These are phyloP conservation scores for Chionomys nivalis DNA, from an alignment of 2,113 vertebrate species.

Conservation along the genomic window DNA sequence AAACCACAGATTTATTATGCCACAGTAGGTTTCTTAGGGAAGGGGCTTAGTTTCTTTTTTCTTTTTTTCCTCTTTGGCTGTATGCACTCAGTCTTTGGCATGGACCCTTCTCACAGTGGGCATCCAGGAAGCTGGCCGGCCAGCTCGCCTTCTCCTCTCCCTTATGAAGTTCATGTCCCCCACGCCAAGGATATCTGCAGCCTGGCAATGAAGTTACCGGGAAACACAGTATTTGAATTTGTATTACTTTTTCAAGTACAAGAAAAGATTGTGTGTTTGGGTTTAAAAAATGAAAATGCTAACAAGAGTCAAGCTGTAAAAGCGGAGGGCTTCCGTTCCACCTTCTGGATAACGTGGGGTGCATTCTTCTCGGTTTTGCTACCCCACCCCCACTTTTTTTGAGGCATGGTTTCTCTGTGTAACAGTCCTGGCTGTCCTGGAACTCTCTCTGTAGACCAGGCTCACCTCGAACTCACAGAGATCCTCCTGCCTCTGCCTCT, in stretches of 20 bases:
- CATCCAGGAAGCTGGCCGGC: slow-evolving; percentile 20
- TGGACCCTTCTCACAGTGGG: neutral
- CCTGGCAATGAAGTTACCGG: neutral
- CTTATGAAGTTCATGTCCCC: neutral
- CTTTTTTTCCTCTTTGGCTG: slow-evolving; percentile 5
- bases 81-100: neutral
- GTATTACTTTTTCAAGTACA: neutral
- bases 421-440: neutral
- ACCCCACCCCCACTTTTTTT: neutral
- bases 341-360: neutral
- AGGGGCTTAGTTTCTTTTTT: neutral
- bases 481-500: neutral
- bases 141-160: neutral
- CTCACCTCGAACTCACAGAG: neutral
- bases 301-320: neutral
- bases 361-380: neutral
- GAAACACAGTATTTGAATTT: neutral
- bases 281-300: neutral
- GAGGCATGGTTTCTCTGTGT: neutral
- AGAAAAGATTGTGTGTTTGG: neutral
- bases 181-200: neutral
- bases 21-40: neutral
- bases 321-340: neutral
- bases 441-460: neutral
- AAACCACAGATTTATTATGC: neutral